A percentile compares a stretch with the other conserved stretches of the same genome.
These are phyloP conservation scores for Sciurus niger DNA, from an alignment of 2,113 vertebrate species.

Conservation along the genomic window DNA sequence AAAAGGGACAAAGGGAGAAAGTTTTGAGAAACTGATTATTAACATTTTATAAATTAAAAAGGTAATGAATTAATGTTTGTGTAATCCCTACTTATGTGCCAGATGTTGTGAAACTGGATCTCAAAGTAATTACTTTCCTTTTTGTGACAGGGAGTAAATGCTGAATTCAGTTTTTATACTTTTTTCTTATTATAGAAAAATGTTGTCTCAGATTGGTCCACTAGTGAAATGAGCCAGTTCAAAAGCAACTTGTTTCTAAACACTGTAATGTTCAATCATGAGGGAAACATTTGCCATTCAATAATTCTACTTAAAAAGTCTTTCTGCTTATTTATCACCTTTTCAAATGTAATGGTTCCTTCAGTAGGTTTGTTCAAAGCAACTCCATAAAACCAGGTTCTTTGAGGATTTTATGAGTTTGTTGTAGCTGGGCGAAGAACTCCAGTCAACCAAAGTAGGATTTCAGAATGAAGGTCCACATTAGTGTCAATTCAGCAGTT, in stretches of 20 bases:
- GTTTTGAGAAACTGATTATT: background rate
- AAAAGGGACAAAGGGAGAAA: background rate
- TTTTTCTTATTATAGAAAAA: constrained; percentile 21
- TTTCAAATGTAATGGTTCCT: background rate
- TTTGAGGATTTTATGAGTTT: constrained; percentile 25
- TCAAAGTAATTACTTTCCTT: background rate
- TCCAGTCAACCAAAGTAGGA: background rate
- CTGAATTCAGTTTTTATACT: background rate
- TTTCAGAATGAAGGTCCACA: background rate
- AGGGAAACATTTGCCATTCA: background rate
- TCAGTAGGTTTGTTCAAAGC: background rate
- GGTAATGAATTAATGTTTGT: background rate
- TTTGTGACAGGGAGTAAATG: background rate
- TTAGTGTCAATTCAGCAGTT: background rate
- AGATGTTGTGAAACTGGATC: background rate
- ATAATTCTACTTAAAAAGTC: constrained; percentile 37
- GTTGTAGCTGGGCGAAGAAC: background rate
- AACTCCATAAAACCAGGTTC: background rate
- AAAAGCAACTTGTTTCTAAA: constrained; percentile 4
- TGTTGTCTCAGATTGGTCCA: background rate
- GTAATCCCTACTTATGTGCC: background rate
- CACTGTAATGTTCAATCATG: background rate
- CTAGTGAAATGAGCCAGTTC: background rate
- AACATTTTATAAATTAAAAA: background rate
- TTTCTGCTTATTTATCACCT: background rate